These are phyloP conservation scores for Oncorhynchus nerka DNA, from an alignment of 2,113 vertebrate species.

Conservation along the genomic window DNA sequence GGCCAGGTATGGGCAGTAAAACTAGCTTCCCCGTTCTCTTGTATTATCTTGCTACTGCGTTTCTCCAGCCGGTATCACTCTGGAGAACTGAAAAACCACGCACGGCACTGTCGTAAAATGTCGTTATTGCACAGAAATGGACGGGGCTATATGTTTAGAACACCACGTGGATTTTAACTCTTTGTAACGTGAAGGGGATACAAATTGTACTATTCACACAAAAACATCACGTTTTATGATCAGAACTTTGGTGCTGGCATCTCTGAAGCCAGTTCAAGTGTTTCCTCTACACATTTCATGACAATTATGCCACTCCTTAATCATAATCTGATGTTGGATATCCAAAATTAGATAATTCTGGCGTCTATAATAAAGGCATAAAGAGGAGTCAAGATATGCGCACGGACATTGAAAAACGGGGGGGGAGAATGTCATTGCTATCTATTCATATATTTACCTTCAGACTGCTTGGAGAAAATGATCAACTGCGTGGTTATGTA, in stretches of 20 bases:
- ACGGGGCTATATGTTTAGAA: conserved; percentile 28
- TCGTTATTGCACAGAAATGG: conserved; percentile 39
- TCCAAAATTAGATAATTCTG: no score
- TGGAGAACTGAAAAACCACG: conserved; percentile 59
- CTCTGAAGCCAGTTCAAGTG: background rate
- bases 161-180: conserved; percentile 66
- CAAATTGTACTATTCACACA: background rate
- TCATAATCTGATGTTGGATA: no score
- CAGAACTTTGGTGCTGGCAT: no score
- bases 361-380: no score
- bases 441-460: no score
- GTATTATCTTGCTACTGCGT: conserved; percentile 61
- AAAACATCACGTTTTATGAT: background rate
- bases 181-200: conserved; percentile 12
- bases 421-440: no score
- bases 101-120: conserved; percentile 78
- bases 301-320: no score
- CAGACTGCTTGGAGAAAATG: no score
- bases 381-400: no score
- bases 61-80: conserved; percentile 77
- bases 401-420: no score
- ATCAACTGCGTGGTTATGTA: no score
- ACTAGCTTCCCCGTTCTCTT: conserved; percentile 54
- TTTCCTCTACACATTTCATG: background rate
- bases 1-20: conserved; percentile 5